A percentile compares a stretch with the other conserved stretches of the same genome.
phyloP scores from a whole-genome alignment of 2,797 vertebrate genomes.

The Mormyrops attenuatus region DNA sequence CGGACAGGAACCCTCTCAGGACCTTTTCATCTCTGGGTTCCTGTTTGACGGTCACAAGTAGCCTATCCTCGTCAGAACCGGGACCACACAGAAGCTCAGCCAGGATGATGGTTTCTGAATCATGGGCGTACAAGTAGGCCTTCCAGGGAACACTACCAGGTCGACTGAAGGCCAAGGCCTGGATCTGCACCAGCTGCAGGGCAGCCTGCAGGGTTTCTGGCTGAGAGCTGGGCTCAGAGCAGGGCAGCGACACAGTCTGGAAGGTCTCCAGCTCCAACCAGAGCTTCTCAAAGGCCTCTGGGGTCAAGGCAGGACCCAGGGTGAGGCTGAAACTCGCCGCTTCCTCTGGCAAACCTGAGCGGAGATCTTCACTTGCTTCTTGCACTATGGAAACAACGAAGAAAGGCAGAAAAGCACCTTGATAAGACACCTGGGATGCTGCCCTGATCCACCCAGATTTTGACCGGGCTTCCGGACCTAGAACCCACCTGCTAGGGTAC shows the following conservation, averaged over 20 bases:
- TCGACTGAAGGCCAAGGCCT: conserved; percentile 81
- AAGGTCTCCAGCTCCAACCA: conserved; percentile 67
- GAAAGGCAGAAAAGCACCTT: not conserved
- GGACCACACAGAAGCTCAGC: conserved; percentile 65
- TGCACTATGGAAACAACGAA: not conserved
- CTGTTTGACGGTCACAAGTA: conserved; percentile 72
- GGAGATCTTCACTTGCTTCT: conserved; percentile 13
- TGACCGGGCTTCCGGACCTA: too few relatives aligned
- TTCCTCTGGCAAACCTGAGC: conserved; percentile 4
- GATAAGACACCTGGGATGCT: not conserved
- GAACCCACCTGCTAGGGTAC: conserved; percentile 20
- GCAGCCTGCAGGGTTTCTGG: conserved; percentile 75
- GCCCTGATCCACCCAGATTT: not conserved
- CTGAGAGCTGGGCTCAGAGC: conserved; percentile 49
- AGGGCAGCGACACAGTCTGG: conserved; percentile 52
- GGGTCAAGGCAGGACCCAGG: conserved; percentile 61
- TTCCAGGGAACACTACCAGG: conserved; percentile 74
- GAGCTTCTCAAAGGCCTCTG: conserved; percentile 78
- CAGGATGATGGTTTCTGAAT: conserved; percentile 65
- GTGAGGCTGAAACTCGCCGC: conserved; percentile 43
- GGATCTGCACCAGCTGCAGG: conserved; percentile 81
- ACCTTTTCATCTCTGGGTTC: conserved; percentile 53
- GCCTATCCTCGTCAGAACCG: conserved; percentile 21
- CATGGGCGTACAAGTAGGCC: conserved; percentile 79
- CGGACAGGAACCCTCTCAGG: conserved; percentile 59